These are phyloP conservation scores for Eupsilia transversa DNA, from an alignment of 2,888 invertebrate genomes.

Conservation along the genomic window DNA sequence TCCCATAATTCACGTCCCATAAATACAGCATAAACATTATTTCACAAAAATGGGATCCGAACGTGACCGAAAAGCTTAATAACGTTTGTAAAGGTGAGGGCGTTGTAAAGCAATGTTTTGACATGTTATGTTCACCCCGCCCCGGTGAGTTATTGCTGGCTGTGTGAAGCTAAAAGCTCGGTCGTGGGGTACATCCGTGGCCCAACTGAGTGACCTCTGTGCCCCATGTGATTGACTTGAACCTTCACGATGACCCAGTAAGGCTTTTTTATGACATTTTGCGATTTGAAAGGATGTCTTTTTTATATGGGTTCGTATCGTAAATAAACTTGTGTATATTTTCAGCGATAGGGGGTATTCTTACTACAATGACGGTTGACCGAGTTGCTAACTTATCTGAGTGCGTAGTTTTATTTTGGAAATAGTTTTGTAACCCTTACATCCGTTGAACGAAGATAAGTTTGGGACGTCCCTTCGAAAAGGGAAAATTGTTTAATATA, in stretches of 20 bases:
- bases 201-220: conserved; percentile 15
- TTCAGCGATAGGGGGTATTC: neutral
- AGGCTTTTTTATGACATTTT: conserved; percentile 5
- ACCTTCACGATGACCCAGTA: conserved; percentile 14
- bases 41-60: conserved; percentile 33
- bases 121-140: conserved; percentile 24
- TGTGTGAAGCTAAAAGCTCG: conserved; percentile 18
- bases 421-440: conserved; percentile 1
- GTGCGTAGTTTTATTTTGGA: neutral
- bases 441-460: conserved; percentile 18
- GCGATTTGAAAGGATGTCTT: conserved; percentile 8
- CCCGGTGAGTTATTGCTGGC: conserved; percentile 29
- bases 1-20: conserved; percentile 22
- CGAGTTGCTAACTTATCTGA: neutral
- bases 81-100: conserved; percentile 39
- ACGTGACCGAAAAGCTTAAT: conserved; percentile 54
- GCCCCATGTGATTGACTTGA: conserved; percentile 21
- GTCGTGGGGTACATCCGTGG: conserved; percentile 7
- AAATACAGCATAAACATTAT: conserved; percentile 46
- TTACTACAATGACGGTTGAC: neutral
- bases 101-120: conserved; percentile 43
- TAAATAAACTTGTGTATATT: conserved; percentile 9
- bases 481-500: neutral
- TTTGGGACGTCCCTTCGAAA: neutral
- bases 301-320: neutral